phyloP scores from a whole-genome alignment of 1,140 invertebrate genomes.

The Drosophila azteca region DNA sequence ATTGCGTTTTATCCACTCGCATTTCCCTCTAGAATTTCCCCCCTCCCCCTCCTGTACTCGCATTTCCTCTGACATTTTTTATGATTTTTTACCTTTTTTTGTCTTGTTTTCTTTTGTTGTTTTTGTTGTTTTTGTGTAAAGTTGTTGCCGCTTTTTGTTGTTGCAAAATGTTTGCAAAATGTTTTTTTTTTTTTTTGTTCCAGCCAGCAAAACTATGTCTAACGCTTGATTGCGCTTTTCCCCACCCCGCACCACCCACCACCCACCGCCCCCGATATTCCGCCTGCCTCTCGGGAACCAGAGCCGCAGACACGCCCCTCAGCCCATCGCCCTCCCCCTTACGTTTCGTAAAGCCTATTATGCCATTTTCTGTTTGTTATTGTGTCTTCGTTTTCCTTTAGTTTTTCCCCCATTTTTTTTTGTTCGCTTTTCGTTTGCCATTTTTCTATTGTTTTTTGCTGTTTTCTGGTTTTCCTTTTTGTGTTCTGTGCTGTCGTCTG shows the following conservation, averaged over 20 bases:
- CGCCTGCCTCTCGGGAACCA: too few species aligned
- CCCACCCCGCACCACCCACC: neutral
- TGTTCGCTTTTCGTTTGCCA: slow-evolving; percentile 9
- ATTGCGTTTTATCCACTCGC: slow-evolving; percentile 62
- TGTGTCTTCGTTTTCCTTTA: slow-evolving; percentile 29
- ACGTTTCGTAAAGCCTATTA: slow-evolving; percentile 28
- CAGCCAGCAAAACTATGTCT: slow-evolving; percentile 49
- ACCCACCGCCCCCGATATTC: too few species aligned
- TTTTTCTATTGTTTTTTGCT: slow-evolving; percentile 7
- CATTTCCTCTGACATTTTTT: slow-evolving; percentile 45
- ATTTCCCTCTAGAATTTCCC: slow-evolving; percentile 10
- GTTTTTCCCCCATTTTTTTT: slow-evolving; percentile 18
- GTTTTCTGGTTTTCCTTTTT: slow-evolving; percentile 4
- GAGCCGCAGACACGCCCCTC: slow-evolving; percentile 40
- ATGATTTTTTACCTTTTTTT: slow-evolving; percentile 72
- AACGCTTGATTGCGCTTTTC: slow-evolving; percentile 74
- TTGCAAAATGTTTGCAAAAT: slow-evolving; percentile 49
- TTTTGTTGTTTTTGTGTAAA: slow-evolving; percentile 57
- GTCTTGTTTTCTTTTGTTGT: slow-evolving; percentile 20
- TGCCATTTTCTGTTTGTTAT: slow-evolving; percentile 66
- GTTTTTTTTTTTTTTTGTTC: slow-evolving; percentile 23
- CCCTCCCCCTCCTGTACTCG: neutral
- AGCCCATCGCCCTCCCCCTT: too few species aligned
- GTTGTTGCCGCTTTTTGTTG: slow-evolving; percentile 56
- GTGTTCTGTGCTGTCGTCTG: neutral